phyloP scores from a whole-genome alignment of 2,888 invertebrate genomes.

The Cancer borealis region DNA sequence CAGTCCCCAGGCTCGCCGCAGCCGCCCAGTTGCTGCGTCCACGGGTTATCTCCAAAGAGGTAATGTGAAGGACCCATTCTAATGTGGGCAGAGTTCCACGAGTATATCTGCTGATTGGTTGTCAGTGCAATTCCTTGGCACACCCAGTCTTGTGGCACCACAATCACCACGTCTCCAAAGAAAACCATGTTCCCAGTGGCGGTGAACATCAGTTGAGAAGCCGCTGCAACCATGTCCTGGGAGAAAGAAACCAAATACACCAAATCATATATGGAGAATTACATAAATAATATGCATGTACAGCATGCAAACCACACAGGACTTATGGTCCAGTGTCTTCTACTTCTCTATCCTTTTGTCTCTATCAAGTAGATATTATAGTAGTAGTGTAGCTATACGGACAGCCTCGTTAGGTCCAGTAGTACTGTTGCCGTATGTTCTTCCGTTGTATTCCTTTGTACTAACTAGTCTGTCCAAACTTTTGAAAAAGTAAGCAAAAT shows the following conservation, averaged over 20 bases:
- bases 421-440: neutral
- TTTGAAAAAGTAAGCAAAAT: neutral
- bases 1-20: slow-evolving; percentile 84
- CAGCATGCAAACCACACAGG: neutral
- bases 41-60: slow-evolving; percentile 82
- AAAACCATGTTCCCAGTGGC: slow-evolving; percentile 50
- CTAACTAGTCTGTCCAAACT: too few relatives aligned
- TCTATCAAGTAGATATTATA: too few relatives aligned
- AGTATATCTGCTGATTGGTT: neutral
- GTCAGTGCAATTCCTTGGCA: neutral
- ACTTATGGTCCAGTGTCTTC: neutral
- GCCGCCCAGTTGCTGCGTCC: slow-evolving; percentile 84
- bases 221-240: slow-evolving; percentile 53
- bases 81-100: slow-evolving; percentile 48
- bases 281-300: neutral
- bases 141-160: slow-evolving; percentile 52
- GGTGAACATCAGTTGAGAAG: slow-evolving; percentile 46
- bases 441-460: too few relatives aligned
- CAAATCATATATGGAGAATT: neutral
- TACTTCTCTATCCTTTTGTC: too few relatives aligned
- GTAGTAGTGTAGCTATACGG: too few relatives aligned
- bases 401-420: too few relatives aligned
- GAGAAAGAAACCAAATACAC: neutral
- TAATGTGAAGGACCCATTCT: slow-evolving; percentile 81
- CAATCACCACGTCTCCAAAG: slow-evolving; percentile 60